Evolutionary conservation across 2,113 vertebrate genomes (phyloP).

Genomic region (Eptesicus fuscus): DNA sequence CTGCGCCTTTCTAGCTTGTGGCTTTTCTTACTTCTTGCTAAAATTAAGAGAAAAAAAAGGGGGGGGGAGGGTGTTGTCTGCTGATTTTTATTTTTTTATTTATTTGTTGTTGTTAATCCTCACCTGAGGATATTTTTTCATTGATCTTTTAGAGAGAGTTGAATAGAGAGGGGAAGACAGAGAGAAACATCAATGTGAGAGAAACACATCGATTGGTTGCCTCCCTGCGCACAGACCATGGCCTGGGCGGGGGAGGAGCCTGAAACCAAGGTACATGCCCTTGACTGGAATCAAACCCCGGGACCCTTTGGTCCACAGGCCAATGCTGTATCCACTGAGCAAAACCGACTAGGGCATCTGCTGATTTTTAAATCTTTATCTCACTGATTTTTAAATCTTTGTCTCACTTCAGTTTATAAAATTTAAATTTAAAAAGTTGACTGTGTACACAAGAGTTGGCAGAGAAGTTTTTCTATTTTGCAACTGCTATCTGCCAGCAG

Average conservation of each 20-base stretch:
- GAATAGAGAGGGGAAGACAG: too few relatives aligned
- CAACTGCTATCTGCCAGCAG: not conserved
- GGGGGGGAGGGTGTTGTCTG: not conserved
- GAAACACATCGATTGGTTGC: too few relatives aligned
- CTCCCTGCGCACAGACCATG: too few relatives aligned
- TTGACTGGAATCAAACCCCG: too few relatives aligned
- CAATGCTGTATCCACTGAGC: too few relatives aligned
- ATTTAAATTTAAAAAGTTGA: not conserved
- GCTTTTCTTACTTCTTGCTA: slow-evolving; percentile 22
- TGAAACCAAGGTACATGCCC: too few relatives aligned
- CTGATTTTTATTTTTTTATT: slow-evolving; percentile 20
- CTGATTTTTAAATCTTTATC: slow-evolving; percentile 13
- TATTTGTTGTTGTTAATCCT: too few relatives aligned
- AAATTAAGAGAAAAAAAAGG: not conserved
- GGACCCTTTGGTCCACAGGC: too few relatives aligned
- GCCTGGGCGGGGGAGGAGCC: too few relatives aligned
- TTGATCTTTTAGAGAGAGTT: too few relatives aligned
- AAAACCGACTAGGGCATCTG: not conserved
- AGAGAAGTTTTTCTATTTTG: not conserved
- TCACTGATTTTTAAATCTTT: not conserved
- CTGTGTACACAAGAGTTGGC: not conserved
- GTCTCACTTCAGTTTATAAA: not conserved
- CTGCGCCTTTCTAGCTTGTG: not conserved
- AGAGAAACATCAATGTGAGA: too few relatives aligned
- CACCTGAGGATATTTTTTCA: too few relatives aligned